Conservation (phyloP, 2,888 invertebrate genomes). For the Habrosyne pyritoides region DNA sequence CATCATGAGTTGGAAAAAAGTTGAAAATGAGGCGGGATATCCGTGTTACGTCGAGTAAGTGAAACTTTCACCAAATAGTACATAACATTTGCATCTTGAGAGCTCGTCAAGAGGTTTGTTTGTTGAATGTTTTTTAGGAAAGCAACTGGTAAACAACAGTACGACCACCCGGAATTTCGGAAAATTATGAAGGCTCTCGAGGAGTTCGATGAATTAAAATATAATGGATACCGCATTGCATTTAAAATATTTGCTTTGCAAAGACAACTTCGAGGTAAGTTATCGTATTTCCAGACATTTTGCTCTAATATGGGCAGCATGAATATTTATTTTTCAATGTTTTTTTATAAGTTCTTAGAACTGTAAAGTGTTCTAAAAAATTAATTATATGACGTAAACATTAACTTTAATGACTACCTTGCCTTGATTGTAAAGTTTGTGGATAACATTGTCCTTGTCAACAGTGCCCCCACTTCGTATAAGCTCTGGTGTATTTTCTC, state of each 20-base stretch:
- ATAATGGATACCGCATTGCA: conserved; percentile 90
- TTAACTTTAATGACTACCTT: too few relatives aligned
- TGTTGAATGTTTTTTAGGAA: conserved; percentile 77
- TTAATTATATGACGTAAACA: too few relatives aligned
- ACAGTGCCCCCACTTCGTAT: conserved; percentile 81
- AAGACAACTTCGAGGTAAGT: conserved; percentile 84
- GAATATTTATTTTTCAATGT: too few relatives aligned
- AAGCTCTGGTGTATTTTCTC: conserved; percentile 87
- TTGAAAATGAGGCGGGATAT: conserved; percentile 85
- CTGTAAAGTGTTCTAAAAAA: too few relatives aligned
- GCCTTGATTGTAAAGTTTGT: too few relatives aligned
- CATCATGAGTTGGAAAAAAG: conserved; percentile 76
- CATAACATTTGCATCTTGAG: not conserved
- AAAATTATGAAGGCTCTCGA: conserved; percentile 83
- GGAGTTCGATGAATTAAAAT: conserved; percentile 88
- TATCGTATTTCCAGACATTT: too few relatives aligned
- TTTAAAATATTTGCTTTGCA: conserved; percentile 83
- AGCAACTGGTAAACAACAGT: conserved; percentile 73
- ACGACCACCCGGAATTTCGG: conserved; percentile 85
- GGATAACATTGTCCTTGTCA: not conserved
- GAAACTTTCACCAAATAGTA: conserved; percentile 48
- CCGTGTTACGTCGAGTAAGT: conserved; percentile 84
- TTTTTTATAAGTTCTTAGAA: too few relatives aligned
- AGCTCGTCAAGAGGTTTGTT: conserved; percentile 10
- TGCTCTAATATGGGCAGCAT: too few relatives aligned